phyloP scores from a whole-genome alignment of 2,888 invertebrate genomes.

The Eupithecia subfuscata region DNA sequence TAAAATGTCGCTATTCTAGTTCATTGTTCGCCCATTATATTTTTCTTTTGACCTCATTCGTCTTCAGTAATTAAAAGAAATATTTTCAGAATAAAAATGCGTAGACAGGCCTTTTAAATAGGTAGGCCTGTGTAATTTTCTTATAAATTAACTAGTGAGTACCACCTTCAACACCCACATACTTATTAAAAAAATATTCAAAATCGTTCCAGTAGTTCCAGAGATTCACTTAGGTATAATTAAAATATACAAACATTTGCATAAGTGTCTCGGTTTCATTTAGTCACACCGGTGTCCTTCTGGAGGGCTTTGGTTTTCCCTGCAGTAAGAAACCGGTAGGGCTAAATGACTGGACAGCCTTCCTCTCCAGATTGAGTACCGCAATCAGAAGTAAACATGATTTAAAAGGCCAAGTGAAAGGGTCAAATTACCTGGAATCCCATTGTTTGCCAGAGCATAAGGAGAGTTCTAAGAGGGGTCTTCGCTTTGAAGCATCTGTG shows the following conservation, averaged over 20 bases:
- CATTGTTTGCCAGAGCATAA: slow-evolving; percentile 92
- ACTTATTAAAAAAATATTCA: background rate
- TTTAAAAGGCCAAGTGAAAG: background rate
- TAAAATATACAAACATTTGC: too few relatives aligned
- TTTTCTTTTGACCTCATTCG: slow-evolving; percentile 1
- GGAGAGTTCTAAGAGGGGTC: slow-evolving; percentile 90
- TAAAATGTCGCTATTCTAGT: slow-evolving; percentile 8
- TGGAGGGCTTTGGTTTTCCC: too few relatives aligned
- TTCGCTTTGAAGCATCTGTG: slow-evolving; percentile 96
- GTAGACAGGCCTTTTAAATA: background rate
- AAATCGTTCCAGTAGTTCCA: too few relatives aligned
- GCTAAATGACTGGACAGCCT: too few relatives aligned
- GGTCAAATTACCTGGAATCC: slow-evolving; percentile 90
- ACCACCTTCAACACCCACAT: background rate
- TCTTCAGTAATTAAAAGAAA: background rate
- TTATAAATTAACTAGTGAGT: background rate
- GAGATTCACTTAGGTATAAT: too few relatives aligned
- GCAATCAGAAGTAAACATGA: background rate
- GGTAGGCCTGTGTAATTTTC: background rate
- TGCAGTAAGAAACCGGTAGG: too few relatives aligned
- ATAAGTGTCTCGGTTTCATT: too few relatives aligned
- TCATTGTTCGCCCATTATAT: slow-evolving; percentile 4
- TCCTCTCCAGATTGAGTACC: too few relatives aligned
- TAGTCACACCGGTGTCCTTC: too few relatives aligned
- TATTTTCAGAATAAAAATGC: background rate